phyloP scores from a whole-genome alignment of 2,888 invertebrate genomes.

The Galerucella nymphaeae region DNA sequence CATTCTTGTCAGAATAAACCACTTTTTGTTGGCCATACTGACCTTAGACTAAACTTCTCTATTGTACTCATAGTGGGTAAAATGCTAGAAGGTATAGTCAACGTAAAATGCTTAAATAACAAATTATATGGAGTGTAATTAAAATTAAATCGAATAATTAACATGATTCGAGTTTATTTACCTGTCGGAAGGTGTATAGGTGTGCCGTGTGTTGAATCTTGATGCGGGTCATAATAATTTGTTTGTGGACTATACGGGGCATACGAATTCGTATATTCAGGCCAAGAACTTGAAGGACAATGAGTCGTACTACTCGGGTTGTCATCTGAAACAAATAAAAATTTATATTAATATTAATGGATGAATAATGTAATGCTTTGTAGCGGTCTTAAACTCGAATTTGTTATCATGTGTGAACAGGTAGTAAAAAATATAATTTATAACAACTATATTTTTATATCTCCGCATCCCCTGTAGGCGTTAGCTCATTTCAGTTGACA shows the following conservation, averaged over 20 bases:
- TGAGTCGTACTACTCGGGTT: conserved; percentile 52
- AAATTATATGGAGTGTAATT: conserved; percentile 12
- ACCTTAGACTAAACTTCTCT: no score
- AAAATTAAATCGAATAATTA: conserved; percentile 23
- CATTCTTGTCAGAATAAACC: no score
- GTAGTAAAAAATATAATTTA: no score
- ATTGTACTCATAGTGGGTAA: no score
- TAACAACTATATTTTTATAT: no score
- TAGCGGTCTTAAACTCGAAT: not conserved
- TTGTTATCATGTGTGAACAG: no score
- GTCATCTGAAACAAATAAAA: conserved; percentile 62
- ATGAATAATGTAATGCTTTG: not conserved
- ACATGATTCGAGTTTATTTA: conserved; percentile 54
- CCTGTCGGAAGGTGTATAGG: conserved; percentile 73
- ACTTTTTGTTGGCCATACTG: no score
- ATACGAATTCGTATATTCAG: conserved; percentile 65
- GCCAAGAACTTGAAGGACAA: conserved; percentile 57
- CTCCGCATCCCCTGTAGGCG: no score
- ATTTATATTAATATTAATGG: conserved; percentile 25
- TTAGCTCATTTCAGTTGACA: no score
- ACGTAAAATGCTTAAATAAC: no score
- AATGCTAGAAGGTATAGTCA: no score
- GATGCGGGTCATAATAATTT: conserved; percentile 65
- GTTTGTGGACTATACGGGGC: conserved; percentile 69
- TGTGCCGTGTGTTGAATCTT: conserved; percentile 66